These are phyloP conservation scores for Scaptomyza caliginosa DNA, from an alignment of 2,888 invertebrate genomes.

Conservation along the genomic window DNA sequence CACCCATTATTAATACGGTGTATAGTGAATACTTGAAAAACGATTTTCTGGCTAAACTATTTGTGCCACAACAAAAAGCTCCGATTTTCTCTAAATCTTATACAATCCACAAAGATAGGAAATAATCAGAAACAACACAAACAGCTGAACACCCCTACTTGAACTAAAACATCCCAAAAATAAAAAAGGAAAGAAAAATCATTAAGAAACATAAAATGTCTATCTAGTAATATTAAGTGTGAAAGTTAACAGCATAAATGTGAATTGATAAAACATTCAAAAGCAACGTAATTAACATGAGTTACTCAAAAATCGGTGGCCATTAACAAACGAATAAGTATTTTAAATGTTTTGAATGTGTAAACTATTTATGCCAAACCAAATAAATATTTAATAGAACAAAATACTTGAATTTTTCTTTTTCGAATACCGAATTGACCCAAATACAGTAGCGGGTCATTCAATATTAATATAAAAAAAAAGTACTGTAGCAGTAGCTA, in stretches of 20 bases:
- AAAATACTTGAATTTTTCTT: not conserved
- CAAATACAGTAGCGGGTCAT: no score
- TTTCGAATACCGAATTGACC: not conserved
- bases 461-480: no score
- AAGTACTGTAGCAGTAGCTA: not conserved
- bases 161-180: constrained; percentile 10
- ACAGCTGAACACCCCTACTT: not conserved
- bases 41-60: constrained; percentile 62
- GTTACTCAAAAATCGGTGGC: constrained; percentile 21
- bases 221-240: constrained; percentile 63
- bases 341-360: constrained; percentile 76
- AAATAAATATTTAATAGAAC: constrained; percentile 64
- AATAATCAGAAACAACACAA: constrained; percentile 5
- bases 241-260: constrained; percentile 78
- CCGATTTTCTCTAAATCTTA: constrained; percentile 64
- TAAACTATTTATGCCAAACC: constrained; percentile 65
- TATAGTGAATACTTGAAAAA: constrained; percentile 44
- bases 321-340: constrained; percentile 41
- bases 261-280: constrained; percentile 44
- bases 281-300: constrained; percentile 12
- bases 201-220: constrained; percentile 48
- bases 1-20: constrained; percentile 62
- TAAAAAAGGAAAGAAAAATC: constrained; percentile 4
- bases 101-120: constrained; percentile 36
- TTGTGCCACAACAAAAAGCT: constrained; percentile 57